A percentile compares a stretch with the other conserved stretches of the same genome.
Conservation (phyloP, 2,113 vertebrate genomes). For the Phrynosoma blainvillii region DNA sequence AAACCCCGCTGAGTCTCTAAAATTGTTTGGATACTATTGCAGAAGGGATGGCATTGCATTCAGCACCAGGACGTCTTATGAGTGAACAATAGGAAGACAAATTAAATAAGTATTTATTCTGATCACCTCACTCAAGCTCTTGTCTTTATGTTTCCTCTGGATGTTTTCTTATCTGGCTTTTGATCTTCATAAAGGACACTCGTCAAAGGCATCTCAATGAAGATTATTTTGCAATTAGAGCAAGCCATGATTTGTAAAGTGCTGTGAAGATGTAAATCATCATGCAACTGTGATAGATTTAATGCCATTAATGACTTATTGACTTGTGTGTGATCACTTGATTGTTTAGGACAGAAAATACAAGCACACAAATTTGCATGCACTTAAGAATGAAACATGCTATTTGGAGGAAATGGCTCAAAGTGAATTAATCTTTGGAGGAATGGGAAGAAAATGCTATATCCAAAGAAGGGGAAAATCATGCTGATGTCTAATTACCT, state of each 20-base stretch:
- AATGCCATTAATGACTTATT: slow-evolving; percentile 39
- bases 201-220: slow-evolving; percentile 14
- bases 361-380: slow-evolving; percentile 39
- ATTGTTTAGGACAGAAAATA: slow-evolving; percentile 70
- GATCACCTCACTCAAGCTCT: slow-evolving; percentile 46
- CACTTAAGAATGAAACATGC: slow-evolving; percentile 58
- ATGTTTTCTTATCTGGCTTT: slow-evolving; percentile 46
- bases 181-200: slow-evolving; percentile 39
- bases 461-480: slow-evolving; percentile 70
- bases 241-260: slow-evolving; percentile 24
- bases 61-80: slow-evolving; percentile 34
- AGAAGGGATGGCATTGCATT: slow-evolving; percentile 19
- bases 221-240: slow-evolving; percentile 23
- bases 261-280: slow-evolving; percentile 24
- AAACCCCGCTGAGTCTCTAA: slow-evolving; percentile 60
- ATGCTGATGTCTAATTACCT: slow-evolving; percentile 77
- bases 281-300: slow-evolving; percentile 4
- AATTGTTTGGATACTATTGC: slow-evolving; percentile 52
- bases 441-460: slow-evolving; percentile 56
- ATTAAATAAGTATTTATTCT: slow-evolving; percentile 50
- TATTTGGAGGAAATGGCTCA: slow-evolving; percentile 63
- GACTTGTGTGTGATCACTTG: slow-evolving; percentile 55
- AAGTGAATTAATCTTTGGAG: slow-evolving; percentile 65
- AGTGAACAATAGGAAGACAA: slow-evolving; percentile 36
- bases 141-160: slow-evolving; percentile 44